Conservation (phyloP, 2,797 vertebrate genomes). For the Gila robusta region DNA sequence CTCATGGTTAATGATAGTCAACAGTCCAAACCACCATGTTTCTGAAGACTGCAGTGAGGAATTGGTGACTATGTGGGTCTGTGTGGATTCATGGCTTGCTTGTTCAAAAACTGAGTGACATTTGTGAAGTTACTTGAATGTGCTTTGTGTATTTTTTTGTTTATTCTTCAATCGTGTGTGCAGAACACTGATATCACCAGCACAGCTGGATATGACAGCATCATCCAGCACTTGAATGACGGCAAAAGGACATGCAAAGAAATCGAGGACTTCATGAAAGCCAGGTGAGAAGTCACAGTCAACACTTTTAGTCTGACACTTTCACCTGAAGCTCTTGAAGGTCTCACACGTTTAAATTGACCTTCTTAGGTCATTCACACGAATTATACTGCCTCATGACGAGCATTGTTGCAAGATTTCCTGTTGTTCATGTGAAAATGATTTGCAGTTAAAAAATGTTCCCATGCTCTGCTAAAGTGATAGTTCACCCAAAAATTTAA, state of each 20-base stretch:
- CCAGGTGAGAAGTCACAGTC: constrained; percentile 83
- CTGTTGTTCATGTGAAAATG: constrained; percentile 14
- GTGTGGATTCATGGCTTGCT: not conserved
- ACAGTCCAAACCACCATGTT: constrained; percentile 26
- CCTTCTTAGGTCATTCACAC: too few species aligned
- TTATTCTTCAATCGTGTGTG: not conserved
- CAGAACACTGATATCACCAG: constrained; percentile 88
- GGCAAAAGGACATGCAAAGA: constrained; percentile 95
- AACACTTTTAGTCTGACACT: not conserved
- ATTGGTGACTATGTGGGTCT: not conserved
- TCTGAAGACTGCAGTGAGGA: constrained; percentile 5
- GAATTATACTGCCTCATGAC: not conserved
- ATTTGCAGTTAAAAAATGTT: not conserved
- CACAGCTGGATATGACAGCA: constrained; percentile 87
- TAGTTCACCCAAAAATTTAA: not conserved
- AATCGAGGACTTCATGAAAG: constrained; percentile 95
- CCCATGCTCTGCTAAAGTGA: not conserved
- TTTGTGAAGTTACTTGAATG: not conserved
- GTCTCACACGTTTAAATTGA: not conserved
- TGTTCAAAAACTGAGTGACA: not conserved
- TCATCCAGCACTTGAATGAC: constrained; percentile 91
- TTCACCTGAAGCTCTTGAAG: not conserved
- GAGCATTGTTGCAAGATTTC: constrained; percentile 15
- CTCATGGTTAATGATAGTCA: constrained; percentile 45
- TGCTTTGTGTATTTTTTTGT: not conserved